These are phyloP conservation scores for Lepidocyrtoides sp. DNA, from an alignment of 2,888 invertebrate species.

Conservation along the genomic window DNA sequence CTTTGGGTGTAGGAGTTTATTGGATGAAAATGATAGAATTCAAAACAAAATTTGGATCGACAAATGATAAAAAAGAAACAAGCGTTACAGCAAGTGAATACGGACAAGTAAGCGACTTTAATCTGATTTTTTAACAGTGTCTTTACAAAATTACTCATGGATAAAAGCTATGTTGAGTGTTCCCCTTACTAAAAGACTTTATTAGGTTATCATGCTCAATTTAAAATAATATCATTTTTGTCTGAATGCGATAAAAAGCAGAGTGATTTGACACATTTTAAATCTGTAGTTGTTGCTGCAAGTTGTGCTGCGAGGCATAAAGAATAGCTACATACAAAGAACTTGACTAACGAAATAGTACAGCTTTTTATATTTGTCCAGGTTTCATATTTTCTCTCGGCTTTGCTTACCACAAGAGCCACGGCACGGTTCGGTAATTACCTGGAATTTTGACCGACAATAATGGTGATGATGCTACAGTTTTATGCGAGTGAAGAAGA, in stretches of 20 bases:
- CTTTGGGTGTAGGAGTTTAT: no score
- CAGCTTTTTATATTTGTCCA: neutral
- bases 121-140: no score
- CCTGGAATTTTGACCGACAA: constrained; percentile 59
- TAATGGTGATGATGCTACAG: neutral
- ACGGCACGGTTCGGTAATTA: constrained; percentile 60
- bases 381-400: neutral
- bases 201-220: constrained; percentile 13
- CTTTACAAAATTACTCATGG: no score
- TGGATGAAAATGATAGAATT: no score
- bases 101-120: no score
- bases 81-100: no score
- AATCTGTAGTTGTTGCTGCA: neutral
- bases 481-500: neutral
- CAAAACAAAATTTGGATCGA: no score
- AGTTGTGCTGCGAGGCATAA: neutral
- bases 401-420: constrained; percentile 8
- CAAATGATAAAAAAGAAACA: no score
- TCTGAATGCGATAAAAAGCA: neutral
- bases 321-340: neutral
- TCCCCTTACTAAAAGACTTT: neutral
- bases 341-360: neutral
- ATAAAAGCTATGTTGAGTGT: no score
- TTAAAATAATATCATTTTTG: neutral
- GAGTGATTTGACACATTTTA: constrained; percentile 15